These are phyloP conservation scores for Campylorhamphus procurvoides DNA, from an alignment of 2,113 vertebrate genomes.

Conservation along the genomic window DNA sequence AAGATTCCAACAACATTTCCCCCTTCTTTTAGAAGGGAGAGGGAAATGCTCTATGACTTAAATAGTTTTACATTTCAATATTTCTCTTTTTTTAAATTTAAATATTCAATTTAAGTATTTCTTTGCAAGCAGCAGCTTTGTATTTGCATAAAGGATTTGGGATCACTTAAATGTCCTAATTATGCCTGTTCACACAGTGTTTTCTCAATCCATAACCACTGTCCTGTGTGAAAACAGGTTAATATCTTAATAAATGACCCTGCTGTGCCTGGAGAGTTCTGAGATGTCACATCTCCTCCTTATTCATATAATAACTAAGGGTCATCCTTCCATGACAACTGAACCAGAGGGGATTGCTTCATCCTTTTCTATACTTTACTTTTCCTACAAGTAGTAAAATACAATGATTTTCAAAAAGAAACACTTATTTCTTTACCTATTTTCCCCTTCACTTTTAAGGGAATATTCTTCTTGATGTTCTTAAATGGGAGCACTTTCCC, in stretches of 20 bases:
- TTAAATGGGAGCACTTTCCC: not conserved
- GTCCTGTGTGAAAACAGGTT: not conserved
- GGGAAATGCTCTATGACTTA: not conserved
- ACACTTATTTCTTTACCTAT: not conserved
- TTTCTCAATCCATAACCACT: not conserved
- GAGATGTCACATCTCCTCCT: not conserved
- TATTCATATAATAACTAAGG: not conserved
- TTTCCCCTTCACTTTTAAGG: not conserved
- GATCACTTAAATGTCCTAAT: not conserved
- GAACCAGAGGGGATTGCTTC: not conserved
- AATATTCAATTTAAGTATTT: not conserved
- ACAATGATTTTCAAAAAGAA: not conserved
- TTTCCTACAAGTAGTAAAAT: not conserved
- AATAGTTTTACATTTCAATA: not conserved
- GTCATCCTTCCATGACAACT: not conserved
- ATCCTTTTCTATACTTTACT: not conserved
- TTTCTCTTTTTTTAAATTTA: not conserved
- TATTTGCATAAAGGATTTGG: not conserved
- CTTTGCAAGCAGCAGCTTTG: not conserved
- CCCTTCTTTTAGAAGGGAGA: not conserved
- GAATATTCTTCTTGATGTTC: not conserved
- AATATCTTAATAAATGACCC: not conserved
- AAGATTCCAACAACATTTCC: not conserved
- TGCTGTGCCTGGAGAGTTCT: not conserved
- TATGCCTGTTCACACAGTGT: rapidly evolving